A percentile compares a stretch with the other conserved stretches of the same genome.
phyloP scores from a whole-genome alignment of 2,113 vertebrate species.

The Ptilorrhoa leucosticta region DNA sequence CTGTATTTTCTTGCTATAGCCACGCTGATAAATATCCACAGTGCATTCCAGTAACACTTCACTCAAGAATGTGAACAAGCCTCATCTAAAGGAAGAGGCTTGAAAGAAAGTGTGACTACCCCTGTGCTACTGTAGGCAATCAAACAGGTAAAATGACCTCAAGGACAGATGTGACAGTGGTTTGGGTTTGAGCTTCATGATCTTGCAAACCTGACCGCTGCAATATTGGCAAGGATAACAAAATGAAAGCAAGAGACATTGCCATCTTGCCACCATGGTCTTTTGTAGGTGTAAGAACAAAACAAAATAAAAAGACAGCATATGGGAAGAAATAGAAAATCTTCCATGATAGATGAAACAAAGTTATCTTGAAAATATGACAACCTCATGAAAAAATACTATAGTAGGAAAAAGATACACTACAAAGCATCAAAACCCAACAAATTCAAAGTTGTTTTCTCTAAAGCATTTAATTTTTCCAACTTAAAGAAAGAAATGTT shows the following conservation, averaged over 20 bases:
- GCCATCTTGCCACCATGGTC: background rate
- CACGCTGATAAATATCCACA: background rate
- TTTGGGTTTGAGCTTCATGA: background rate
- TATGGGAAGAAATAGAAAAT: background rate
- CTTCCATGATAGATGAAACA: background rate
- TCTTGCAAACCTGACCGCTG: background rate
- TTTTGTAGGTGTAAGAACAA: background rate
- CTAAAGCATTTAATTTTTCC: background rate
- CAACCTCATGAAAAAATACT: background rate
- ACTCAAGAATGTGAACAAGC: background rate
- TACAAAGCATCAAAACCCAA: background rate
- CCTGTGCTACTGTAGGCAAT: background rate
- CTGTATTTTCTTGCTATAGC: background rate
- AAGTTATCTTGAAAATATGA: background rate
- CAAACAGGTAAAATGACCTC: background rate
- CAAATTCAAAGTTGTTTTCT: background rate
- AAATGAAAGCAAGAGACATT: background rate
- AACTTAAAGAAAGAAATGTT: background rate
- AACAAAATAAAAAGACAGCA: background rate
- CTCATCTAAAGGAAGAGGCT: background rate
- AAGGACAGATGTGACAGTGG: background rate
- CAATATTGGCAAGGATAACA: background rate
- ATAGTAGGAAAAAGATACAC: background rate
- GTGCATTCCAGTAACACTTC: background rate
- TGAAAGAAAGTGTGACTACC: background rate